These are phyloP conservation scores for Autographa gamma DNA, from an alignment of 2,888 invertebrate species.

Conservation along the genomic window DNA sequence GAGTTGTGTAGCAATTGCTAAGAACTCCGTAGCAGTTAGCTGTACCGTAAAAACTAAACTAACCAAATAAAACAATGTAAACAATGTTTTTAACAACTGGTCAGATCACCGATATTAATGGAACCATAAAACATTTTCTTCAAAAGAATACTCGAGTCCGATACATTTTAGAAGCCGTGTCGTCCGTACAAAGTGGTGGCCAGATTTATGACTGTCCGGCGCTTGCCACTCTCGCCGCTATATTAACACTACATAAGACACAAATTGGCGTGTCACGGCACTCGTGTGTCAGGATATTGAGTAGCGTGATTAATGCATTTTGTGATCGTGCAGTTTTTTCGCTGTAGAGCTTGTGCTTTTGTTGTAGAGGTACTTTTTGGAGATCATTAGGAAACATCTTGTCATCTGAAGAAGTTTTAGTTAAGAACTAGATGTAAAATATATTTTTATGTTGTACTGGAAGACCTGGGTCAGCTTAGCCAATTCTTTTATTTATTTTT, in stretches of 20 bases:
- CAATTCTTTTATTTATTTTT: too few relatives aligned
- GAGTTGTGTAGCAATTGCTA: neutral
- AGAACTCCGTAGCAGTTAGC: neutral
- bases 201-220: slow-evolving; percentile 43
- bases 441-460: neutral
- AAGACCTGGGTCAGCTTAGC: too few relatives aligned
- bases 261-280: slow-evolving; percentile 38
- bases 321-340: slow-evolving; percentile 43
- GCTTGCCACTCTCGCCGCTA: slow-evolving; percentile 30
- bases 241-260: slow-evolving; percentile 26
- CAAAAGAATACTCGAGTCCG: neutral
- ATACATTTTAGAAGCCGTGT: slow-evolving; percentile 24
- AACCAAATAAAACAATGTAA: too few relatives aligned
- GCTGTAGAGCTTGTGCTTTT: slow-evolving; percentile 38
- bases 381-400: neutral
- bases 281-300: slow-evolving; percentile 34
- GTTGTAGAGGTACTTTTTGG: slow-evolving; percentile 9
- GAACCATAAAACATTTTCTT: slow-evolving; percentile 9
- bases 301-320: slow-evolving; percentile 42
- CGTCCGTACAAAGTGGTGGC: slow-evolving; percentile 18
- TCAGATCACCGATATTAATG: neutral
- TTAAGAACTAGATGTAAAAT: neutral
- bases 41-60: neutral
- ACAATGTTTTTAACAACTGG: neutral
- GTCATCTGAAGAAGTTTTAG: neutral